Conservation (phyloP, 2,888 invertebrate genomes). For the Carpatolechia fugitivella region DNA sequence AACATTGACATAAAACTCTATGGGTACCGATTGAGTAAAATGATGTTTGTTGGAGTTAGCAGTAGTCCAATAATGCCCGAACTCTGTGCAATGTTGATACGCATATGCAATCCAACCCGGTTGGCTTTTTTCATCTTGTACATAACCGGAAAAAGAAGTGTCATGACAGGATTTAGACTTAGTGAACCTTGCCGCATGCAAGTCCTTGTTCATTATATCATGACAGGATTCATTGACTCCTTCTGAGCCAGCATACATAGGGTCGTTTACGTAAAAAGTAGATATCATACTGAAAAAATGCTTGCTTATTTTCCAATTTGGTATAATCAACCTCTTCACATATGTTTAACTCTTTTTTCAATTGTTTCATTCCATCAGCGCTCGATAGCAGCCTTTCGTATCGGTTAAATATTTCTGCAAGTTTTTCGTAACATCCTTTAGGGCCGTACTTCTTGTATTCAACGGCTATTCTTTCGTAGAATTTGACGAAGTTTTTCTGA, state of each 20-base stretch:
- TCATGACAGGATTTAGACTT: background rate
- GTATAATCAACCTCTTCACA: background rate
- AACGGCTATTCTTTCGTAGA: conserved; percentile 3
- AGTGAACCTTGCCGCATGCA: background rate
- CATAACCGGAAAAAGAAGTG: background rate
- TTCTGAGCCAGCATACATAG: no score
- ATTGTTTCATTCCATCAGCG: background rate
- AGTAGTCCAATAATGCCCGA: conserved; percentile 16
- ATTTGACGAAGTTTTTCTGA: conserved; percentile 18
- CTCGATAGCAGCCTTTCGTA: background rate
- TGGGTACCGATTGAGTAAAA: background rate
- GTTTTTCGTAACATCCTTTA: background rate
- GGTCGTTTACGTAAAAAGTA: no score
- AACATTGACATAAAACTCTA: background rate
- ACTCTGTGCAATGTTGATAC: conserved; percentile 2
- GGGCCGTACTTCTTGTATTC: background rate
- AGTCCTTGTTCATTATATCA: background rate
- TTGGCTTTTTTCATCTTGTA: background rate
- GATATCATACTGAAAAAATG: background rate
- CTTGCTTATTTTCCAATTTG: background rate
- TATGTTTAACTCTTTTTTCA: background rate
- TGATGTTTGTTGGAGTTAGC: background rate
- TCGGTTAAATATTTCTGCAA: background rate
- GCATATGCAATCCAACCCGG: background rate
- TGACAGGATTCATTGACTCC: no score